Conservation (phyloP, 92 coral and sea anemone genomes). For the Galaxea fascicularis region DNA sequence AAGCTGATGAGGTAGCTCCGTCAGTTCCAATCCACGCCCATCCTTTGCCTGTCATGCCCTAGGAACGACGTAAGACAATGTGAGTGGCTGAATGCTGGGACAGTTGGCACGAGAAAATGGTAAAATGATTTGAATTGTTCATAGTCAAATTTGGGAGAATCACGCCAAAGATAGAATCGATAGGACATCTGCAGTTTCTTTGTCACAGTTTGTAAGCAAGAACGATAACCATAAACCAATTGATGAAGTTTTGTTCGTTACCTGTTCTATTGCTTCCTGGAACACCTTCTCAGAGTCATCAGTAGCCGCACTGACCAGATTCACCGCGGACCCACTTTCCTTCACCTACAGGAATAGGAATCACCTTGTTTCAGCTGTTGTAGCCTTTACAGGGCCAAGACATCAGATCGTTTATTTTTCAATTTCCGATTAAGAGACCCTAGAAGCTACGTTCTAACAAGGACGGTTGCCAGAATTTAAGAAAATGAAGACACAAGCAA, state of each 20-base stretch:
- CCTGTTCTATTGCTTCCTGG: constrained; percentile 98
- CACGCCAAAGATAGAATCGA: neutral
- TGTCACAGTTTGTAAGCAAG: too few species aligned
- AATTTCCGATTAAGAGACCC: too few species aligned
- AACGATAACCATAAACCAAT: neutral
- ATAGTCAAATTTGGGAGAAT: neutral
- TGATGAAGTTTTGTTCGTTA: neutral
- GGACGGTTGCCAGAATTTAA: too few species aligned
- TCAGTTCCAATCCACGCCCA: constrained; percentile 99
- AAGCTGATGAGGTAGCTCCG: constrained; percentile 95
- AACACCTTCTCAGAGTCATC: constrained; percentile 98
- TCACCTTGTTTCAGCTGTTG: too few species aligned
- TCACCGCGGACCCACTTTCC: constrained; percentile 84
- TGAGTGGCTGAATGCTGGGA: neutral
- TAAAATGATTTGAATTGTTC: neutral
- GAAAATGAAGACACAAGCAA: too few species aligned
- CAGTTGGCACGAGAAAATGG: neutral
- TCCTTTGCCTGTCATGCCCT: constrained; percentile 99
- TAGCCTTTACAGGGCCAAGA: too few species aligned
- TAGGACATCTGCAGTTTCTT: too few species aligned
- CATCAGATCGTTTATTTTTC: too few species aligned
- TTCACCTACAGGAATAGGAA: constrained; percentile 59
- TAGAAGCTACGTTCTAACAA: too few species aligned
- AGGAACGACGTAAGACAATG: constrained; percentile 2
- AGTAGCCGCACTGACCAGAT: constrained; percentile 88